These are phyloP conservation scores for Protosalanx chinensis DNA, from an alignment of 2,797 vertebrate species.

Conservation along the genomic window DNA sequence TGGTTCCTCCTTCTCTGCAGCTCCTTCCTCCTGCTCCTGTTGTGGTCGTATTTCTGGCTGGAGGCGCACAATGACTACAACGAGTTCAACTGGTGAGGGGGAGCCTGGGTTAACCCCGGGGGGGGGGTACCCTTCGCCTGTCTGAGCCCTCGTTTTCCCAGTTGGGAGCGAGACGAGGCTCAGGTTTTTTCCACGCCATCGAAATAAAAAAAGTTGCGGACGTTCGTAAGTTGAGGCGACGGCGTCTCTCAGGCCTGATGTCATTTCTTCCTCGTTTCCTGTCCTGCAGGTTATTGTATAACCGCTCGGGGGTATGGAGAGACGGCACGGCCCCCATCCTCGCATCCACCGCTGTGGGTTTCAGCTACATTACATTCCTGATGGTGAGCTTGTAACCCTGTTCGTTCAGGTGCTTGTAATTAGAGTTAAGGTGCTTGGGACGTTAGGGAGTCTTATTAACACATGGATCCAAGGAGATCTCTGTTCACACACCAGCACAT, in stretches of 20 bases:
- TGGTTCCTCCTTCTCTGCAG: constrained; percentile 89
- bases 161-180: too few species aligned
- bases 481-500: background rate
- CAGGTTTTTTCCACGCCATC: too few species aligned
- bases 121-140: background rate
- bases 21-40: constrained; percentile 87
- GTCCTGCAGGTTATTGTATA: constrained; percentile 86
- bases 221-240: background rate
- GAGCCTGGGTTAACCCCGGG: too few species aligned
- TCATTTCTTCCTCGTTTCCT: background rate
- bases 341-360: constrained; percentile 81
- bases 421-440: too few species aligned
- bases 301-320: constrained; percentile 87
- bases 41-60: constrained; percentile 97
- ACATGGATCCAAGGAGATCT: too few species aligned
- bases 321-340: constrained; percentile 91
- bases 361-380: constrained; percentile 85
- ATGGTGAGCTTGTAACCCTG: constrained; percentile 67
- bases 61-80: constrained; percentile 95
- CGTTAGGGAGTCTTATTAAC: too few species aligned
- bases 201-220: background rate
- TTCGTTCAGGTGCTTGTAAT: too few species aligned
- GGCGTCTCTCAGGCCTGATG: background rate
- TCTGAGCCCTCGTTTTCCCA: too few species aligned
- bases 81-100: constrained; percentile 94